phyloP scores from a whole-genome alignment of 2,888 invertebrate species.

The Anoncus sp. region DNA sequence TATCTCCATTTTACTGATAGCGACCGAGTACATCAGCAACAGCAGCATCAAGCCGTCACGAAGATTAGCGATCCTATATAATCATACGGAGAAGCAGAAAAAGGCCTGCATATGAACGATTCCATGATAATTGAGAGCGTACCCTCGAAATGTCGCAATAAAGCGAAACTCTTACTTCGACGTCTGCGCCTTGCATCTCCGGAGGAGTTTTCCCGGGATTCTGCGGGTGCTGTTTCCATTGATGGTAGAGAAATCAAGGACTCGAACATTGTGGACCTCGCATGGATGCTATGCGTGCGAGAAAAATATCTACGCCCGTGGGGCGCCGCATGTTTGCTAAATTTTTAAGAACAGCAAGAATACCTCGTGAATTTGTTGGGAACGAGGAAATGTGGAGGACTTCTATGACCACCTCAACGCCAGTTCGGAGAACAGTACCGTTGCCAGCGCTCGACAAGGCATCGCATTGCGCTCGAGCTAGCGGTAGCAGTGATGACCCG shows the following conservation, averaged over 20 bases:
- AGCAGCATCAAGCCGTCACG: constrained; percentile 7
- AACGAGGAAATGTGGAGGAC: constrained; percentile 9
- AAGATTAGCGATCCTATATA: background rate
- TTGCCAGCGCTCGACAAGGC: no score
- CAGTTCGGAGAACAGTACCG: no score
- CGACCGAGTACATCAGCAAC: constrained; percentile 23
- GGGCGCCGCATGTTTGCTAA: constrained; percentile 6
- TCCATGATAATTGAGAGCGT: constrained; percentile 31
- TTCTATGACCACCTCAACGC: no score
- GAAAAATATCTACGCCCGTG: constrained; percentile 1
- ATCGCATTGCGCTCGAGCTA: no score
- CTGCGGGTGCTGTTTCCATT: constrained; percentile 9
- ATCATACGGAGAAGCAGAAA: background rate
- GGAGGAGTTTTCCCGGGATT: constrained; percentile 21
- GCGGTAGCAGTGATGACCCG: no score
- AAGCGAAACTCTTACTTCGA: constrained; percentile 45
- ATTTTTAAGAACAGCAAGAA: constrained; percentile 23
- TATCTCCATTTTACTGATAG: constrained; percentile 45
- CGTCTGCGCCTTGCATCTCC: background rate
- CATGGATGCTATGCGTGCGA: constrained; percentile 44
- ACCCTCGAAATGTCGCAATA: constrained; percentile 21
- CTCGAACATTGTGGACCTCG: constrained; percentile 54
- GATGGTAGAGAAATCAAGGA: constrained; percentile 23
- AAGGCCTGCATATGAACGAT: constrained; percentile 21
- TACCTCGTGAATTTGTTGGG: constrained; percentile 32